A percentile compares a stretch with the other conserved stretches of the same genome.
Evolutionary conservation across 1,140 invertebrate genomes (phyloP).

Genomic region (Acromyrmex heyeri): DNA sequence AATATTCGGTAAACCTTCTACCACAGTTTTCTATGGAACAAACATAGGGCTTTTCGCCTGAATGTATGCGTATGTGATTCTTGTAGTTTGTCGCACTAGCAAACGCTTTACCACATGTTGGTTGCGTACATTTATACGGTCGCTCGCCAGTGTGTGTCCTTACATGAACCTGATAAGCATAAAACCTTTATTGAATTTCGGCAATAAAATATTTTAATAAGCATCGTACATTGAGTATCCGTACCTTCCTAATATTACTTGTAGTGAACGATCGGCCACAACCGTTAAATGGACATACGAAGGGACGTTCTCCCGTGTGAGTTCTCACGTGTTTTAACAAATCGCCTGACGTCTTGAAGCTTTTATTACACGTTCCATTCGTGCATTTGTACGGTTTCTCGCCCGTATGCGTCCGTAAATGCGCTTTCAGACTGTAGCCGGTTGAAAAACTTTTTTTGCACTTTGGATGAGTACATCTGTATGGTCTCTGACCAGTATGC

Average conservation of each 20-base stretch:
- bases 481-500: slow-evolving; percentile 89
- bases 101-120: slow-evolving; percentile 88
- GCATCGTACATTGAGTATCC: not conserved
- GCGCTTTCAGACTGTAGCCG: slow-evolving; percentile 90
- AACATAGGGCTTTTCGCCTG: slow-evolving; percentile 88
- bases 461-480: slow-evolving; percentile 87
- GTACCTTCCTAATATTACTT: slow-evolving; percentile 91
- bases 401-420: slow-evolving; percentile 90
- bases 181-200: not conserved
- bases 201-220: not conserved
- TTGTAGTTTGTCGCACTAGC: slow-evolving; percentile 91
- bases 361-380: slow-evolving; percentile 88
- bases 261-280: slow-evolving; percentile 91
- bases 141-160: slow-evolving; percentile 89
- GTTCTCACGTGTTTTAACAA: slow-evolving; percentile 90
- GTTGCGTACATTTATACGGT: slow-evolving; percentile 89
- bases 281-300: slow-evolving; percentile 89
- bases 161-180: slow-evolving; percentile 83
- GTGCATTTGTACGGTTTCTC: slow-evolving; percentile 90
- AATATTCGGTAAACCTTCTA: slow-evolving; percentile 92
- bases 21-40: slow-evolving; percentile 89
- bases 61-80: slow-evolving; percentile 89
- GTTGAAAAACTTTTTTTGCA: slow-evolving; percentile 91
- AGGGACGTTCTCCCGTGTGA: slow-evolving; percentile 91
- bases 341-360: slow-evolving; percentile 91